A percentile compares a stretch with the other conserved stretches of the same genome.
Conservation (phyloP, 2,888 invertebrate genomes). For the Catocala nupta region DNA sequence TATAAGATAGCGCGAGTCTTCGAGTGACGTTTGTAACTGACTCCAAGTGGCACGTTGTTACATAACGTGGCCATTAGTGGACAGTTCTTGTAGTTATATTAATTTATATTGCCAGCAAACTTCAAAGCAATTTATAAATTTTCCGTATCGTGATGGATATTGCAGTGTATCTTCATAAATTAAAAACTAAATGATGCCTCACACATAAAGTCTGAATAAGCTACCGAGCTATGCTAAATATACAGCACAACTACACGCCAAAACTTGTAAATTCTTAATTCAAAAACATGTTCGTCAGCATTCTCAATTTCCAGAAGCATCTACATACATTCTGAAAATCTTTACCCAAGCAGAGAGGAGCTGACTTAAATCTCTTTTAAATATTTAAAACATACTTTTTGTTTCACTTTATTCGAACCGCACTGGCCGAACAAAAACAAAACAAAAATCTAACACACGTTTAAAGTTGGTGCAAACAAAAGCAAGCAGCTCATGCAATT, state of each 20-base stretch:
- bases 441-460: conserved; percentile 45
- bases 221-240: not conserved
- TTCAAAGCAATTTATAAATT: no score
- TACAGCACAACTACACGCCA: not conserved
- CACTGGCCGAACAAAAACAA: conserved; percentile 28
- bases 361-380: conserved; percentile 7
- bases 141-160: no score
- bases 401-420: not conserved
- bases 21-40: conserved; percentile 15
- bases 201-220: no score
- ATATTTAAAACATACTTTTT: conserved; percentile 6
- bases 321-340: conserved; percentile 8
- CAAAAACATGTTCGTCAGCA: not conserved
- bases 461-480: conserved; percentile 42
- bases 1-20: conserved; percentile 39
- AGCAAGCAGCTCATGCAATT: conserved; percentile 33
- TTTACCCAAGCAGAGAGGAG: not conserved
- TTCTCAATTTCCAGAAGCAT: conserved; percentile 4
- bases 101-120: not conserved
- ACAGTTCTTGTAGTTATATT: not conserved
- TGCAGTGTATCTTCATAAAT: no score
- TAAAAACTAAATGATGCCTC: no score
- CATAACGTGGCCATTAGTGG: conserved; percentile 1
- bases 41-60: conserved; percentile 24
- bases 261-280: not conserved